Base-by-base conservation (phyloP, 2,113 vertebrate species). In the Benitochromis conjunctus region DNA sequence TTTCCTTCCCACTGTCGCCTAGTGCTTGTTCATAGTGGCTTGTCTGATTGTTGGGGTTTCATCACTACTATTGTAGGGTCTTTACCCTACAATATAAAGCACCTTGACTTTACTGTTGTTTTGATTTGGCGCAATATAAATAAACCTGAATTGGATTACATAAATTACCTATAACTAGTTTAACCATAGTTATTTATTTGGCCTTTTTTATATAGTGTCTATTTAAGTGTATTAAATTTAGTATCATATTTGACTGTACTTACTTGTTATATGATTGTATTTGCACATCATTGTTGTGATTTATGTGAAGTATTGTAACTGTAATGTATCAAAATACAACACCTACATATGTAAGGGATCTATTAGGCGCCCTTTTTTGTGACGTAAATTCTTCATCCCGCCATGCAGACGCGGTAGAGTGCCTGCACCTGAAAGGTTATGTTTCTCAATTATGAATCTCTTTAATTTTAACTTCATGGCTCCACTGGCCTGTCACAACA, bases 401-500 rank as follows among this genome's bases (percentile, higher is more conserved):
- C 48, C 66, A 43, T 11, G 46, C 26, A 46, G 46, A 16, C 8
- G n/a, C 55, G 19, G 58, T 78, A 55, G 43, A 29, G 29, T 3
- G 34, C 21, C 18, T 13, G 6, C 64, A 79, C 60, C 18, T 83
- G 60, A 88, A 76, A 84, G 82, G 51, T 80, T 53, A 62, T 26
- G 82, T 79, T 69, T 92, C 86, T 56, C 78, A 76, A 60, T 89
- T 80, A 87, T 48, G 76, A 92, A 78, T 31, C 85, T 88, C 64
- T 82, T 88, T 83, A 78, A 89, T 83, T 60, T 82, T 79, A 53
- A 86, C 80, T 83, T 90, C 85, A 90, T 64, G 36, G 57, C 83
- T 94, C 84, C 81, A 84, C 64, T 83, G 86, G 54, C 78, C 91
- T 69, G 81, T 91, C 91, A 88, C 24, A 46, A 80, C 46, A 56